Conservation (phyloP, 2,113 vertebrate genomes). For the Chloroceryle aenea region DNA sequence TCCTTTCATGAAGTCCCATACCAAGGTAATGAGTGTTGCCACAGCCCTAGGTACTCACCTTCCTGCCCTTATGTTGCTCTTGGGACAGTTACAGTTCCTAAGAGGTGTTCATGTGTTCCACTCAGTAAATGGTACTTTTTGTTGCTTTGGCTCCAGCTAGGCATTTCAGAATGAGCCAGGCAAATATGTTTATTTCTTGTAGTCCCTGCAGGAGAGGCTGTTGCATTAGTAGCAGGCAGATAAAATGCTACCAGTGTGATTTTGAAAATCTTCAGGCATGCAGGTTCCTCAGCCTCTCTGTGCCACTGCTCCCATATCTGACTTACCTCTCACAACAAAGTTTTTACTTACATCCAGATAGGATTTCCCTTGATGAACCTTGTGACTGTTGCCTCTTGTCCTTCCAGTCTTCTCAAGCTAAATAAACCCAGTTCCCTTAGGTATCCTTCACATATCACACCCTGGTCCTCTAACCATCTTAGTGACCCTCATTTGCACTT, state of each 20-base stretch:
- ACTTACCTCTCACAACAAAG: background rate
- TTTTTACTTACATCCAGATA: background rate
- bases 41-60: conserved; percentile 6
- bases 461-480: background rate
- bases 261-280: background rate
- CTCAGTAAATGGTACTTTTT: background rate
- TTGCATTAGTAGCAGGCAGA: background rate
- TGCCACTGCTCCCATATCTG: background rate
- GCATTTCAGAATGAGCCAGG: background rate
- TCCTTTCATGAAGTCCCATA: conserved; percentile 9
- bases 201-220: background rate
- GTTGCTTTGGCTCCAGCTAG: background rate
- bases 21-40: background rate
- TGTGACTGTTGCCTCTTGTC: background rate
- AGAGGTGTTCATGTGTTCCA: background rate
- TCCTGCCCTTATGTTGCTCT: background rate
- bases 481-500: background rate
- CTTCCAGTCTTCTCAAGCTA: background rate
- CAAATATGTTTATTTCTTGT: background rate
- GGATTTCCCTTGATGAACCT: background rate
- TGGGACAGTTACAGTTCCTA: background rate
- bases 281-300: background rate
- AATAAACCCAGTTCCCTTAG: background rate
- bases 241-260: background rate
- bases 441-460: background rate